Conservation (phyloP, 2,888 invertebrate species). For the Xylocampa areola region DNA sequence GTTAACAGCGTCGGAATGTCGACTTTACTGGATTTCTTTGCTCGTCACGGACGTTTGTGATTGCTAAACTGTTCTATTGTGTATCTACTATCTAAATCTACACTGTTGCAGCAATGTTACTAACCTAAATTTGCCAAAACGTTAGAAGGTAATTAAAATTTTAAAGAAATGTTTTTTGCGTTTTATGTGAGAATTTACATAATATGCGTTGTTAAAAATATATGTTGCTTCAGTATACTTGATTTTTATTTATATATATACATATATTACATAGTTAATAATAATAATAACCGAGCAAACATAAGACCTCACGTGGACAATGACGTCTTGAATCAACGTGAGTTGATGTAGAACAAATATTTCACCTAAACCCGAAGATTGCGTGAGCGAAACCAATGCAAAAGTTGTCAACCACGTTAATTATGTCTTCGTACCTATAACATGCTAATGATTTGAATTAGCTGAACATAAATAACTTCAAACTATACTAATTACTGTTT, state of each 20-base stretch:
- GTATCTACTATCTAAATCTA: slow-evolving; percentile 21
- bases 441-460: slow-evolving; percentile 42
- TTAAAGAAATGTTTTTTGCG: background rate
- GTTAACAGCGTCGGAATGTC: slow-evolving; percentile 67
- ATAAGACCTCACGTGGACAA: background rate
- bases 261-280: too few species aligned
- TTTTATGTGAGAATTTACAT: too few species aligned
- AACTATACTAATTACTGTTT: slow-evolving; percentile 11
- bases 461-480: slow-evolving; percentile 15
- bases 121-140: slow-evolving; percentile 15
- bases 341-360: slow-evolving; percentile 27
- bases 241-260: too few species aligned
- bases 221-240: too few species aligned
- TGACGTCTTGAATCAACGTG: slow-evolving; percentile 24
- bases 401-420: slow-evolving; percentile 42
- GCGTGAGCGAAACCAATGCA: slow-evolving; percentile 34
- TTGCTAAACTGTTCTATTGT: slow-evolving; percentile 37
- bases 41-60: slow-evolving; percentile 38
- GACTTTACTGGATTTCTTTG: slow-evolving; percentile 68
- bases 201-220: too few species aligned
- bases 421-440: slow-evolving; percentile 23
- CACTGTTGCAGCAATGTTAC: slow-evolving; percentile 21
- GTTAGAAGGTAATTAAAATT: slow-evolving; percentile 21
- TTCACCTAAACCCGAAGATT: slow-evolving; percentile 45
- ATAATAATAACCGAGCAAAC: too few species aligned